Evolutionary conservation across 1,140 invertebrate species (phyloP).

Genomic region (Teleogryllus occipitalis): DNA sequence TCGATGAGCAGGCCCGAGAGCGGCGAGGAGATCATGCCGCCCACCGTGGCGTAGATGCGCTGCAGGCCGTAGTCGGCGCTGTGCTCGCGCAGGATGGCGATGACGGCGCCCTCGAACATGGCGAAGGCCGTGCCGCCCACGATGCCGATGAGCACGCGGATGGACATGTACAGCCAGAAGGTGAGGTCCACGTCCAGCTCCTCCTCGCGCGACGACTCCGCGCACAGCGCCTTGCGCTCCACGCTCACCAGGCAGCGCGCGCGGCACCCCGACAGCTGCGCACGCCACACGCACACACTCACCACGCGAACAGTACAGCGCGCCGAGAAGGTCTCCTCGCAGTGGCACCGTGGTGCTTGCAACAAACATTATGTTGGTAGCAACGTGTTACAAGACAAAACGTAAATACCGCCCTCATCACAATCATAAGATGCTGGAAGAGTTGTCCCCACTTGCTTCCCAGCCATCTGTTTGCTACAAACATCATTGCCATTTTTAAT

Average conservation of each 20-base stretch:
- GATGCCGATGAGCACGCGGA: slow-evolving; percentile 60
- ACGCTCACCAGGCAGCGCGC: slow-evolving; percentile 46
- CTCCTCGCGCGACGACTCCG: slow-evolving; percentile 46
- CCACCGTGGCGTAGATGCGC: slow-evolving; percentile 66
- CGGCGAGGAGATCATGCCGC: slow-evolving; percentile 70
- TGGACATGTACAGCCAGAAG: slow-evolving; percentile 66
- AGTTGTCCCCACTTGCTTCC: too few species aligned
- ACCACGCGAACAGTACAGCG: too few species aligned
- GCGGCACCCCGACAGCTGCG: slow-evolving; percentile 29
- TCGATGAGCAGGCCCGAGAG: slow-evolving; percentile 68
- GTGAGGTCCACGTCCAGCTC: slow-evolving; percentile 56
- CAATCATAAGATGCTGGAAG: too few species aligned
- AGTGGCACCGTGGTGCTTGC: too few species aligned
- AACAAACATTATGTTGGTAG: too few species aligned
- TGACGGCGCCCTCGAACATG: slow-evolving; percentile 73
- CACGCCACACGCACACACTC: not conserved
- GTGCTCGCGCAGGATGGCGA: slow-evolving; percentile 66
- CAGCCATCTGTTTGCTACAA: too few species aligned
- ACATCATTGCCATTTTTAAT: too few species aligned
- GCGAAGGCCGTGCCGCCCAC: slow-evolving; percentile 62
- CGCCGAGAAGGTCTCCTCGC: too few species aligned
- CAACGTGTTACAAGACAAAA: not conserved
- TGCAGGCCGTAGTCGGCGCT: slow-evolving; percentile 73
- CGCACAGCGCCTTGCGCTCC: slow-evolving; percentile 48
- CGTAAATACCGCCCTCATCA: not conserved